A percentile compares a stretch with the other conserved stretches of the same genome.
Evolutionary conservation across 2,888 invertebrate species (phyloP).

Genomic region (Metalampra italica): DNA sequence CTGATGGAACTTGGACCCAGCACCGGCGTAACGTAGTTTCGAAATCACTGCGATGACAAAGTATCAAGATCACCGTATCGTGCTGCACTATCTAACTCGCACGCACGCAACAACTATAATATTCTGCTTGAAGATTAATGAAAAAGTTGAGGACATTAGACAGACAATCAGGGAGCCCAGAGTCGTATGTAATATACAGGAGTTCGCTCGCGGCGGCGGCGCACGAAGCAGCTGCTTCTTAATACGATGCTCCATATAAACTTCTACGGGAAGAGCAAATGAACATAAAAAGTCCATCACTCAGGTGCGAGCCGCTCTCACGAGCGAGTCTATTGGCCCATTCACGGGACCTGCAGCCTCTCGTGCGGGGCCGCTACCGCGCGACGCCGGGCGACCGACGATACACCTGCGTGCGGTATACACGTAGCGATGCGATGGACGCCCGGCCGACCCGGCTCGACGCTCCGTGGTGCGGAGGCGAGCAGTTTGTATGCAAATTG

Average conservation of each 20-base stretch:
- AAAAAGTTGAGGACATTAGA: no score
- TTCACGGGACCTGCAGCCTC: not conserved
- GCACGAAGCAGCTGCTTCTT: constrained; percentile 6
- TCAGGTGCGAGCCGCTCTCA: constrained; percentile 12
- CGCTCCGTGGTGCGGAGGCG: constrained; percentile 19
- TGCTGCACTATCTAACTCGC: no score
- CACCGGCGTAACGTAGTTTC: no score
- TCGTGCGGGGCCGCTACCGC: not conserved
- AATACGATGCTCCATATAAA: constrained; percentile 6
- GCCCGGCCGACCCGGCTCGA: not conserved
- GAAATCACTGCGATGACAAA: no score
- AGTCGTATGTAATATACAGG: not conserved
- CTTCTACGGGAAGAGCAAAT: constrained; percentile 12
- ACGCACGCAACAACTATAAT: no score
- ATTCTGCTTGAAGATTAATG: no score
- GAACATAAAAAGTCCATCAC: constrained; percentile 20
- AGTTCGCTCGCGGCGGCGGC: not conserved
- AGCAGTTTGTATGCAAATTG: constrained; percentile 53
- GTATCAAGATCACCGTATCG: no score
- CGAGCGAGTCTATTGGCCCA: constrained; percentile 2
- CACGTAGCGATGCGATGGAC: constrained; percentile 6
- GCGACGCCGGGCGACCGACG: not conserved
- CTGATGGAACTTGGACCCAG: no score
- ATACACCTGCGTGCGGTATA: not conserved
- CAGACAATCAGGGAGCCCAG: no score